Evolutionary conservation across 2,888 invertebrate genomes (phyloP), one percentile per base, ranked within the genome.

Genomic region (Seladonia tumulorum): DNA sequence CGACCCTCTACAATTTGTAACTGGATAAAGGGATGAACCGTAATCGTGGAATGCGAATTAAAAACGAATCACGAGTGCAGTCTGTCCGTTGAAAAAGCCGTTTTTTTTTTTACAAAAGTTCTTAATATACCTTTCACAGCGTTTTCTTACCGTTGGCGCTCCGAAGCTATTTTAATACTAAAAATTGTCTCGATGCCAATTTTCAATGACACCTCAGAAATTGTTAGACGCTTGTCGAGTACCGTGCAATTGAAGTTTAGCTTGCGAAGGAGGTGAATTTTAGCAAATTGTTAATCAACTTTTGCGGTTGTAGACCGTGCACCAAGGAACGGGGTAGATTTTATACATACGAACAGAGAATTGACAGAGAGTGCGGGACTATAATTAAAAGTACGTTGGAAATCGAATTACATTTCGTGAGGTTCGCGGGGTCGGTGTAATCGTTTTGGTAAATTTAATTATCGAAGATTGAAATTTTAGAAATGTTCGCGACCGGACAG

Each of bases 371-470:
- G 39, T 57, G 39, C 45, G 35, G 49, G 25, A 29, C 74, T 53
- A 71, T 84, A 84, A 78, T 84, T 84, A 78, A 78, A 84, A 74
- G 78, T 84, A 39, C 35, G 74, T 75, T 49, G 18, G 35, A n/a
- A 63, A 49, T 84, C 77, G 74, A 53, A 78, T 84, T 78, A 82
- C 70, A 78, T 75, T 75, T 25, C 42, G 45, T 22, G 49, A 18
- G 77, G 53, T 74, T 47, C 60, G 18, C 10, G 35, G 68, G 45
- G 53, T 60, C 49, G 12, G 18, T 79, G 47, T 85, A 83, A 85
- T 83, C 83, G 78, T 85, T 75, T 75, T n/a, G 60, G 53, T 71
- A 53, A 78, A 78, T 83, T 84, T 75, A 84, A 84, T 82, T 84
- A 84, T 63, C 12, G 71, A 25, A 35, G 78, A 74, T 63, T 75